Conservation (phyloP, 2,113 vertebrate genomes). For the Tiliqua scincoides region DNA sequence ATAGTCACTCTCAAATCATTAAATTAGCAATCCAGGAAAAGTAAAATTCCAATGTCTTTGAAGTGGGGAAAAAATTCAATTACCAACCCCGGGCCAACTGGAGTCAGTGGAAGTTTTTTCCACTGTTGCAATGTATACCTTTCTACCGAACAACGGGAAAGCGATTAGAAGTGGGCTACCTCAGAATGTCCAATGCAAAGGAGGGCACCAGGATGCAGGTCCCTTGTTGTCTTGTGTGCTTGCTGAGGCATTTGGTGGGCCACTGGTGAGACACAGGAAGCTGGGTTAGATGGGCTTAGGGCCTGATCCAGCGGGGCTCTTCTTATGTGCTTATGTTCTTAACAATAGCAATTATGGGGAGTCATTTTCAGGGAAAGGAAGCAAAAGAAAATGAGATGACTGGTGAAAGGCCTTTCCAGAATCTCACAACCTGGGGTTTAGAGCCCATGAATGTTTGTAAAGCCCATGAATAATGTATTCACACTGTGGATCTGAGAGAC, state of each 20-base stretch:
- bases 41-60: slow-evolving; percentile 8
- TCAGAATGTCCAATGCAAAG: too few relatives aligned
- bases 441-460: too few relatives aligned
- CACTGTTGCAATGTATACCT: slow-evolving; percentile 19
- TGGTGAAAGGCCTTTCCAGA: not conserved
- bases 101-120: not conserved
- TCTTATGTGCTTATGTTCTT: too few relatives aligned
- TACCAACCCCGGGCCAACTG: not conserved
- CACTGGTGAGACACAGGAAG: too few relatives aligned
- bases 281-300: too few relatives aligned
- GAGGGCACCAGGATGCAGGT: too few relatives aligned
- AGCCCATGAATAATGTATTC: too few relatives aligned
- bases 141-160: not conserved
- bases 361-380: not conserved
- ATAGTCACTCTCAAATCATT: not conserved
- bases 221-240: too few relatives aligned
- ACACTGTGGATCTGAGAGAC: not conserved
- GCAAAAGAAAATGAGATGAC: not conserved
- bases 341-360: not conserved
- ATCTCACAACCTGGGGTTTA: not conserved
- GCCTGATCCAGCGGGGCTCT: too few relatives aligned
- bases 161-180: too few relatives aligned
- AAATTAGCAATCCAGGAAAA: not conserved
- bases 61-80: not conserved
- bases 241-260: too few relatives aligned